Evolutionary conservation across 2,113 vertebrate species (phyloP).

Genomic region (Xenus cinereus): DNA sequence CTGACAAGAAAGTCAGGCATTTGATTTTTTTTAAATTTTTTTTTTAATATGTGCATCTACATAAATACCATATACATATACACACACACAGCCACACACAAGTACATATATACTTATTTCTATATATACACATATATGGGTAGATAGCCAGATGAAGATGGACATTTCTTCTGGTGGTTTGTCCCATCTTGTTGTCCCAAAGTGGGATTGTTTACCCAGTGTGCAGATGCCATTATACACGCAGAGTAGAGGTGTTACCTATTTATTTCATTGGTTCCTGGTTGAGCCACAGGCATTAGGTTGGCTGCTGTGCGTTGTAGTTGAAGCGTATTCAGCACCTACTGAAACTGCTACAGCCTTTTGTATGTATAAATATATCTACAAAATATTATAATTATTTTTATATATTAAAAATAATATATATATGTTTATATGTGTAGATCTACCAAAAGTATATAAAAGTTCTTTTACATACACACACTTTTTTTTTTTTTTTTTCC

Average conservation of each 20-base stretch:
- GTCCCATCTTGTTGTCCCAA: not conserved
- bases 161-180: not conserved
- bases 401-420: not conserved
- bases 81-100: accelerated
- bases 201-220: too few relatives aligned
- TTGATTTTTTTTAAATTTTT: not conserved
- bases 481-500: not conserved
- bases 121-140: accelerated
- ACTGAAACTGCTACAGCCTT: not conserved
- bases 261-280: not conserved
- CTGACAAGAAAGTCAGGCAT: not conserved
- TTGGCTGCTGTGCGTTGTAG: not conserved
- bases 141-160: not conserved
- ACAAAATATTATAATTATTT: not conserved
- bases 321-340: not conserved
- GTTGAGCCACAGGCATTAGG: not conserved
- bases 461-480: not conserved
- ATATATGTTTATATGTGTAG: not conserved
- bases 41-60: not conserved
- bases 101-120: not conserved
- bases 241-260: too few relatives aligned
- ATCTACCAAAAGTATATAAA: not conserved
- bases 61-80: not conserved
- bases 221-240: too few relatives aligned
- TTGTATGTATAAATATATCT: too few relatives aligned